Conservation (phyloP, 2,888 invertebrate species). For the Drosophila pegasa region DNA sequence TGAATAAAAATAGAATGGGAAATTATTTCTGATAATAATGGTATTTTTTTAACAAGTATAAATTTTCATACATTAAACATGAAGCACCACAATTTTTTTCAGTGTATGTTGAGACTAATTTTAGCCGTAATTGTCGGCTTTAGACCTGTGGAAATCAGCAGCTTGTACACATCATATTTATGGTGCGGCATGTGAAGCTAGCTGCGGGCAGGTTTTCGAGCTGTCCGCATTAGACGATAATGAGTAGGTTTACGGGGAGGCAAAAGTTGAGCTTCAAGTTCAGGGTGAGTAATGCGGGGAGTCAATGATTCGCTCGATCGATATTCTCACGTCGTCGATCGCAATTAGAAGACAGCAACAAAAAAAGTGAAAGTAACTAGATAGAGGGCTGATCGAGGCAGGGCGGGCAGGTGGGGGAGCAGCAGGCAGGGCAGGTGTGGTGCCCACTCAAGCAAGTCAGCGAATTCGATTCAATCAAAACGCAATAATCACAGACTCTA, state of each 20-base stretch:
- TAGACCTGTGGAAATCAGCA: conserved; percentile 12
- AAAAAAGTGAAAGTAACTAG: conserved; percentile 74
- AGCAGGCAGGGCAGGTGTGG: neutral
- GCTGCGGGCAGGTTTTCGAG: conserved; percentile 40
- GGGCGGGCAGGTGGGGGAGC: neutral
- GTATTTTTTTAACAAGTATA: neutral
- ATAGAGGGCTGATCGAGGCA: neutral
- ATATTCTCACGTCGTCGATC: conserved; percentile 36
- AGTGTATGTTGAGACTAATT: conserved; percentile 7
- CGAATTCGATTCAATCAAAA: conserved; percentile 51
- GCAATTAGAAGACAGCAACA: conserved; percentile 37
- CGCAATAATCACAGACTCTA: conserved; percentile 45
- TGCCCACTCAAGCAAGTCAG: conserved; percentile 20
- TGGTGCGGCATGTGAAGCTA: conserved; percentile 7
- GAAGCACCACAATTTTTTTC: neutral
- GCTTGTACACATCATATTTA: conserved; percentile 21
- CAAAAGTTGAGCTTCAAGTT: conserved; percentile 56
- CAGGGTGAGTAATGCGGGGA: conserved; percentile 69
- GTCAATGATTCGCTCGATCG: conserved; percentile 38
- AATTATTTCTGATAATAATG: too few relatives aligned
- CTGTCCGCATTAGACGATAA: conserved; percentile 48
- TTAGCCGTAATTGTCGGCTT: conserved; percentile 13
- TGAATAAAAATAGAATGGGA: too few relatives aligned
- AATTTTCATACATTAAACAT: neutral
- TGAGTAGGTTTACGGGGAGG: conserved; percentile 31